Base-by-base conservation (phyloP, 92 coral and sea anemone genomes). In the Epizoanthus scotinus region DNA sequence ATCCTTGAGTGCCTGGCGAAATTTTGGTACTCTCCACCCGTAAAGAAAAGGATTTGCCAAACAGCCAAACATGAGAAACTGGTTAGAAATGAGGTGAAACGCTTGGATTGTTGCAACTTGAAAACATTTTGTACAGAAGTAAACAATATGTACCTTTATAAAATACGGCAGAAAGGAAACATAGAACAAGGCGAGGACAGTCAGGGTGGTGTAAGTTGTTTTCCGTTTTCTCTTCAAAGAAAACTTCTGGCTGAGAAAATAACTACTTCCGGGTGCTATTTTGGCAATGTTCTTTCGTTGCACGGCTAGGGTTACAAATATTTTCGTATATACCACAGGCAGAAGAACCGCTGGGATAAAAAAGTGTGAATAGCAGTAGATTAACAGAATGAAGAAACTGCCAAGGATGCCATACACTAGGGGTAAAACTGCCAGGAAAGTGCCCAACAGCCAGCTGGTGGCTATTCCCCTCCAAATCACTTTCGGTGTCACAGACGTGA, bases 141-240 rank as follows among this genome's bases (percentile, higher is more conserved):
- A 68, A 38, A 68, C 29, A 20, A 68, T 38, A 53, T 68, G 73
- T n/a, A 68, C 73, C 21, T 68, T 68, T 14, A 68, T 68, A 42
- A 68, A 68, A 22, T 68, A 68, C 9, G 73, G 73, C 54, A 68
- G 73, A 42, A 68, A 68, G 8, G 73, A 68, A 20, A 18, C 55
- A 18, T 68, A 68, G 19, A 68, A 68, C 56, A 68, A 12, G 9
- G 54, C 73, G 5, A 68, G 55, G 22, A 68, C 73, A 8, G 55
- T 68, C 6, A 68, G 24, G 18, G 73, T 68, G 42, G 73, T 68
- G 73, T 38, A 68, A 4, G 21, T 22, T 68, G 73, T 42, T 14
- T 68, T 68, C 26, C 73, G 73, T 24, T 68, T 68, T 68, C 56
- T 42, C 73, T 68, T 68, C 55, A 68, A 68, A 21, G 73, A 68